Conservation (phyloP, 2,113 vertebrate species). For the Oreochromis tanganicae region DNA sequence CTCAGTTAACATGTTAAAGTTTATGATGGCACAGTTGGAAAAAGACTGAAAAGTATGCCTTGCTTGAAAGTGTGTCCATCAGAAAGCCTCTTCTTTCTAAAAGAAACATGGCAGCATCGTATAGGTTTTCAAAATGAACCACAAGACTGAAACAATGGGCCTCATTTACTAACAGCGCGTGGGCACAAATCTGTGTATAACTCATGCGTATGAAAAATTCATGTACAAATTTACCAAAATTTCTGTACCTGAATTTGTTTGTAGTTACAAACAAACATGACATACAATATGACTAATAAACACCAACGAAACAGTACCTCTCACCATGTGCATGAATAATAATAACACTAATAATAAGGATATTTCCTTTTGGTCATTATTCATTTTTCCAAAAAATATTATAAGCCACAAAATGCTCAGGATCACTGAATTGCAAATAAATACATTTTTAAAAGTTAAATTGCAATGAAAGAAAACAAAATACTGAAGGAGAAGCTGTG, state of each 20-base stretch:
- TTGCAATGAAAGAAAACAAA: background rate
- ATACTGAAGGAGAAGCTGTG: background rate
- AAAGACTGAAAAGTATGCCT: background rate
- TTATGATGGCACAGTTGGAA: background rate
- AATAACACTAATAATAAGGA: background rate
- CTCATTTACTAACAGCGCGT: background rate
- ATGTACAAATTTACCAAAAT: background rate
- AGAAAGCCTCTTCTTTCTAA: background rate
- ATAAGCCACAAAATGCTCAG: background rate
- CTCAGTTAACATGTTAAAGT: background rate
- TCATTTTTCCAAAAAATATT: background rate
- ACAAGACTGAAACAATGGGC: fast-evolving
- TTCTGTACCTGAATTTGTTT: background rate
- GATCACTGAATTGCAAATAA: background rate
- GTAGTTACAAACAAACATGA: background rate
- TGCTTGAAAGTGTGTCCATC: background rate
- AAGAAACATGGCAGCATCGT: background rate
- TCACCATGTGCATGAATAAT: background rate
- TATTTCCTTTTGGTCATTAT: background rate
- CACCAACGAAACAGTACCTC: background rate
- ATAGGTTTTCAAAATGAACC: background rate
- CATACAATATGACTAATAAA: background rate
- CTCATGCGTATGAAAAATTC: fast-evolving
- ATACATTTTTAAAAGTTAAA: background rate
- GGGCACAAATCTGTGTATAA: background rate